Base-by-base conservation (phyloP, 1,140 invertebrate species). In the Hycleus cichorii region DNA sequence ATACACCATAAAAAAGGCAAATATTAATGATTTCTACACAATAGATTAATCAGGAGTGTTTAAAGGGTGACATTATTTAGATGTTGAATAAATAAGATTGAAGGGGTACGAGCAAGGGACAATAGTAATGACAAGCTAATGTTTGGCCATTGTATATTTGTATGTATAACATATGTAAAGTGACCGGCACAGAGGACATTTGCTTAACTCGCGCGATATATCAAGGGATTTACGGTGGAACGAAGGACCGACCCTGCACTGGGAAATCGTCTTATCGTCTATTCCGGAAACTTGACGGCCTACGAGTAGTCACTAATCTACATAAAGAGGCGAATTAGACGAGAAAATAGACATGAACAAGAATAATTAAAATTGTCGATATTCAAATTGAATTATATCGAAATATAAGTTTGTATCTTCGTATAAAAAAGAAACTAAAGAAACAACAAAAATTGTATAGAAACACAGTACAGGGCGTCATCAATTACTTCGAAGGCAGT, bases 401-500 rank as follows among this genome's bases (percentile, higher is more conserved):
- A 32, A 4, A 32, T 7, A 32, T 32, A 32, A 32, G 4, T 4
- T 32, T 7, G 32, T 32, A 4, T 32, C 32, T 7, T 7, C 3
- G 32, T 32, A 7, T 32, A 2, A 3, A 32, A 32, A 32, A 32
- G 7, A 32, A 5, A 32, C 4, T 7, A 32, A 32, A 32, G 1
- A 32, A 32, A 32, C 4, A 32, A 32, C 32, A 32, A 32, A 32
- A 32, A 32, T 18, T 18, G 32, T 32, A 32, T 32, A 32, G 32
- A 32, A 18, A 18, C 18, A 32, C 32, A 32, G 32, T 32, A 32
- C 32, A 32, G 32, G 65, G 57, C 65, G 63, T 67, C 72, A 71
- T 73, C 72, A 70, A 73, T 72, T 72, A 72, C 70, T 65, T 60
- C 57, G 62, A 64, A 67, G 63, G 68, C 69, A 68, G 70, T 71